Base-by-base conservation (phyloP, 2,113 vertebrate species). In the Hemichromis elongatus region DNA sequence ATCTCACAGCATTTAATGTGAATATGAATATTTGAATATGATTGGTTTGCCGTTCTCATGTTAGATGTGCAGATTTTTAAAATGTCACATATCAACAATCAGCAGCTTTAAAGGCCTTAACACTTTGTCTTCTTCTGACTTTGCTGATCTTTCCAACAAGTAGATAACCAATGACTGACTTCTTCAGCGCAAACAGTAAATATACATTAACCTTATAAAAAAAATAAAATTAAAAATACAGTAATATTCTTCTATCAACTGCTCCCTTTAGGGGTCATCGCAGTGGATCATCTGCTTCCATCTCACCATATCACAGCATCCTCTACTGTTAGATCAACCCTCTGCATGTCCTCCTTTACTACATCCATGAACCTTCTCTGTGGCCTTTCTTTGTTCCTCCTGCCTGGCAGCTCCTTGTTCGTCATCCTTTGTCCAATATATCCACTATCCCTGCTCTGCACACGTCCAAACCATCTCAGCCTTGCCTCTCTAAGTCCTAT, bases 41-140 rank as follows among this genome's bases (percentile, higher is more conserved):
- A 47, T 50, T 73, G 19, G 5, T 73, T 50, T 73, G 14, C 42
- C 50, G 42, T 5, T 50, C 16, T 50, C 24, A 73, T 50, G 42
- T 5, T 70, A 45, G 40, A 11, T 26, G 8, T 30, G 47, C 42
- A 73, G 16, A 30, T 28, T 73, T 73, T 11, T 73, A 47, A 73
- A 47, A 73, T 73, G 24, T 5, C 9, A 47, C 40, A 47, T 28
- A 9, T 42, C 24, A 73, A 73, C 14, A 73, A 73, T 73, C 21
- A 47, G 21, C 66, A 70, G 13, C 40, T 70, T 26, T n/a, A 26
- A 70, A 70, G 0, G 14, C 12, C 12, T 68, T 35, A 42, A 42
- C 35, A 0, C 63, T 0, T 68, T 68, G 7, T 68, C 21, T 40
- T 42, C n/a, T 24, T 42, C n/a, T 21, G 42, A 68, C n/a, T 68